phyloP scores from a whole-genome alignment of 2,888 invertebrate species.

The Phrixothrix hirtus region DNA sequence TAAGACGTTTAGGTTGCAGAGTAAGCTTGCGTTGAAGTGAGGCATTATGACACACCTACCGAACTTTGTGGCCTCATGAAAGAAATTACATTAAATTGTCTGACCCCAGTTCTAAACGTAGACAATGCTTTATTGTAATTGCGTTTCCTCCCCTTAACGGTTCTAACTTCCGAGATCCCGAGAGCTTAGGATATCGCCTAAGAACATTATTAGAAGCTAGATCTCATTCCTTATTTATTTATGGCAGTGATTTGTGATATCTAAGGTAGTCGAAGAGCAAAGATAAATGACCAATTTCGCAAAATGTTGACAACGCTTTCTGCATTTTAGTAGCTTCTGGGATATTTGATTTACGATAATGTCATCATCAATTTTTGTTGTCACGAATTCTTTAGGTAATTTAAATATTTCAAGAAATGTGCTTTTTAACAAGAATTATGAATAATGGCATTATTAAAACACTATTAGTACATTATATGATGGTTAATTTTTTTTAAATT shows the following conservation, averaged over 20 bases:
- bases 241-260: conserved; percentile 40
- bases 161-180: conserved; percentile 47
- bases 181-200: conserved; percentile 49
- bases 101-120: conserved; percentile 42
- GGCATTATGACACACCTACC: conserved; percentile 28
- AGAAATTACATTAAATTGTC: conserved; percentile 52
- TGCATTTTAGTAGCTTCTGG: neutral
- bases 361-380: no score
- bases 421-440: no score
- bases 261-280: conserved; percentile 13
- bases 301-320: conserved; percentile 11
- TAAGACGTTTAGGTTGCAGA: conserved; percentile 16
- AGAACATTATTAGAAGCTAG: conserved; percentile 51
- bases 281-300: conserved; percentile 9
- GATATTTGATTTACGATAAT: conserved; percentile 7
- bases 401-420: no score
- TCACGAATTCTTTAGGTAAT: no score
- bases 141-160: conserved; percentile 49
- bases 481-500: neutral
- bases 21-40: conserved; percentile 20
- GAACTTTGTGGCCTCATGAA: conserved; percentile 40
- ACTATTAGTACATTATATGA: neutral
- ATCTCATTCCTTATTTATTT: conserved; percentile 51
- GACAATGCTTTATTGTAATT: conserved; percentile 53
- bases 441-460: no score